Evolutionary conservation across 1,140 invertebrate genomes (phyloP), one percentile per base, ranked within the genome.

Genomic region (Oryctes rhinoceros): DNA sequence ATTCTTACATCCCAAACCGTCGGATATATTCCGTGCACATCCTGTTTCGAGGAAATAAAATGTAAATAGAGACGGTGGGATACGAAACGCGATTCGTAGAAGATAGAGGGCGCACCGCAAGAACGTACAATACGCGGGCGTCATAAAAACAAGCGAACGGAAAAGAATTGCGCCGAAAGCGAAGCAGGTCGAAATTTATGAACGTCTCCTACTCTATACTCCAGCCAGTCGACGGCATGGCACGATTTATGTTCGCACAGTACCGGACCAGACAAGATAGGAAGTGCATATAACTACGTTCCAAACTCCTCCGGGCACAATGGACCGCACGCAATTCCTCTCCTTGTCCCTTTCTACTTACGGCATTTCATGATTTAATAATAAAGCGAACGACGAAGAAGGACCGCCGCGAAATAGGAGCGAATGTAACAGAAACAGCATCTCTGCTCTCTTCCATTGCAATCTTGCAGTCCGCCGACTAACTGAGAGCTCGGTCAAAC

Each of bases 261-360:
- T 71, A 30, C 65, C 24, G 11, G 20, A 71, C 7, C 18, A 71
- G 13, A 13, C 24, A 71, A 13, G 65, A 15, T 37, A 71, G 65
- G 24, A 71, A 71, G 20, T 71, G 65, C 24, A 71, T 71, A 71
- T 71, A 71, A 71, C 65, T 71, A 30, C 24, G 37, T 71, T 71
- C 35, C 65, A 9, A 71, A 35, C 24, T 71, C 35, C 24, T 15
- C 65, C 3, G 9, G 65, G 65, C 65, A 71, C 24, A 71, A 71
- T 71, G 53, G 53, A 7, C 15, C 18, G 20, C 24, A 71, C 13
- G 35, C 65, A 37, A 24, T 71, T 30, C 65, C 18, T 59, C n/a
- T 24, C 24, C 4, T 30, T 30, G 24, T 71, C 24, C 35, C 20
- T 44, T 10, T 44, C 39, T 44, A 7, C 39, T 10, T 44, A 44